Conservation (phyloP, 2,888 invertebrate genomes). For the Ditylenchus weischeri region DNA sequence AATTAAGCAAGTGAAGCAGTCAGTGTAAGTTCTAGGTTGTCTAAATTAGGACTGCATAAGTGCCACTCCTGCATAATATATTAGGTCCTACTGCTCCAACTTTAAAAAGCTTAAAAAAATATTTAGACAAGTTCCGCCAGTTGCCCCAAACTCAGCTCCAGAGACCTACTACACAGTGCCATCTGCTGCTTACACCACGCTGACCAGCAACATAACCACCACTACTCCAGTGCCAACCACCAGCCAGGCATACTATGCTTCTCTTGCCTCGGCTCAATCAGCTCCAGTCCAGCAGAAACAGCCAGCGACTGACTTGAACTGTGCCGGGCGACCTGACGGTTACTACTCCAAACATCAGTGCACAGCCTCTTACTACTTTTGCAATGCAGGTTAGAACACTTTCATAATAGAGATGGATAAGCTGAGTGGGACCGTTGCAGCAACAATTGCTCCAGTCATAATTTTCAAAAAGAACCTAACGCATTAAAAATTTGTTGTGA, state of each 20-base stretch:
- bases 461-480: no score
- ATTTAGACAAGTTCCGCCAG: slow-evolving; percentile 11
- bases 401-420: no score
- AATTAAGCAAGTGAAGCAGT: slow-evolving; percentile 1
- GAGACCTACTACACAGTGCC: slow-evolving; percentile 4
- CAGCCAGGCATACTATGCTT: neutral
- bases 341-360: slow-evolving; percentile 28
- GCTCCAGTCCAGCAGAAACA: neutral
- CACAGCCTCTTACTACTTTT: slow-evolving; percentile 24
- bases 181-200: neutral
- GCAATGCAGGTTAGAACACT: slow-evolving; percentile 16
- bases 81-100: neutral
- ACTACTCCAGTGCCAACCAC: slow-evolving; percentile 9
- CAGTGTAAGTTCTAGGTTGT: neutral
- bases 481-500: no score
- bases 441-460: no score
- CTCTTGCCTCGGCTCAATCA: neutral
- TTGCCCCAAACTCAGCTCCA: neutral
- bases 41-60: no score
- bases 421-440: no score
- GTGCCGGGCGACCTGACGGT: slow-evolving; percentile 31
- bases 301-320: slow-evolving; percentile 21
- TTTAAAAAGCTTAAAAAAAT: neutral
- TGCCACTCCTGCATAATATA: no score
- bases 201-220: slow-evolving; percentile 1